Conservation (phyloP, 1,140 invertebrate genomes). For the Orchestia grillus region DNA sequence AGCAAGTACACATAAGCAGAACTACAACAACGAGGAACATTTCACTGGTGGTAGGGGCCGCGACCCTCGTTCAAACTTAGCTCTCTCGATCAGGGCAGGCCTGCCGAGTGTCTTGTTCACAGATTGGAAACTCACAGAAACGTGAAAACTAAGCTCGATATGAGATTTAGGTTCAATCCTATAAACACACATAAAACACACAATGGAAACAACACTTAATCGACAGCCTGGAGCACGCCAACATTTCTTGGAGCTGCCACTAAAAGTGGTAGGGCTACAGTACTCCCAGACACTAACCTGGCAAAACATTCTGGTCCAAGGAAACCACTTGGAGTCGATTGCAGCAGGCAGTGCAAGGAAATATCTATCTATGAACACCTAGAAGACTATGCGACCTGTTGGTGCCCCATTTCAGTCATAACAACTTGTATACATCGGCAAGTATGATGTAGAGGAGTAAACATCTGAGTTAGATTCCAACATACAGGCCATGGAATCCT, state of each 20-base stretch:
- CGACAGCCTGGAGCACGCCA: background rate
- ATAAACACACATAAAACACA: background rate
- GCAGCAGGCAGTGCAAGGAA: slow-evolving; percentile 5
- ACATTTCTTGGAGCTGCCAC: background rate
- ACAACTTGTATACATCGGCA: background rate
- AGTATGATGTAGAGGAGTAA: background rate
- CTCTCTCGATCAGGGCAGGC: background rate
- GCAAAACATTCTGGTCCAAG: background rate
- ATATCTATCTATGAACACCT: background rate
- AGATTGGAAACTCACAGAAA: background rate
- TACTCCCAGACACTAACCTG: background rate
- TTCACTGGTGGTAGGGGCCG: slow-evolving; percentile 24
- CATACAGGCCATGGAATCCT: background rate
- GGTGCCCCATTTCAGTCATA: background rate
- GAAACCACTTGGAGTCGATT: background rate
- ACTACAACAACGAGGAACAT: slow-evolving; percentile 23
- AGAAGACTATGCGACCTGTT: slow-evolving; percentile 4
- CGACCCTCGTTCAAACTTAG: background rate
- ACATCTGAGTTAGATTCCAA: background rate
- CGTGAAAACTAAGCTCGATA: background rate
- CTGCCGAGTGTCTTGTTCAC: background rate
- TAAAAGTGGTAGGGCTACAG: background rate
- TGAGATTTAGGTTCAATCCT: slow-evolving; percentile 1
- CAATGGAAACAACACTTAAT: background rate
- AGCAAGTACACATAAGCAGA: background rate